phyloP scores from a whole-genome alignment of 1,140 invertebrate genomes.

The Brachystomella parvula region DNA sequence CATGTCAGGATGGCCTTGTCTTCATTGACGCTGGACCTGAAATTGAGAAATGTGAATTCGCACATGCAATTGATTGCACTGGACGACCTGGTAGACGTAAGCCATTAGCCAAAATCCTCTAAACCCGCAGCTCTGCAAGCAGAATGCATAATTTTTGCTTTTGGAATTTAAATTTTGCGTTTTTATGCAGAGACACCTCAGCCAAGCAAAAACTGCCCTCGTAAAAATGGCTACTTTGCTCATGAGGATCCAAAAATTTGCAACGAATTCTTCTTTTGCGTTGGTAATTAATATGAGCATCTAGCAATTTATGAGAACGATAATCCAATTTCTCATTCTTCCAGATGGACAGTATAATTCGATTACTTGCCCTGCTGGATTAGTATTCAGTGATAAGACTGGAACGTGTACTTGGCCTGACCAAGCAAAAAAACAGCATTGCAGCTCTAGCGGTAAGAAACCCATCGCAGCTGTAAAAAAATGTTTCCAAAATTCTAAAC shows the following conservation, averaged over 20 bases:
- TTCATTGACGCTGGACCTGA: conserved; percentile 75
- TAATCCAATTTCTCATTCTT: conserved; percentile 1
- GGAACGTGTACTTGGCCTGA: conserved; percentile 88
- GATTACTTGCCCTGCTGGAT: conserved; percentile 75
- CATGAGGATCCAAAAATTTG: conserved; percentile 71
- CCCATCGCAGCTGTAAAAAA: not conserved
- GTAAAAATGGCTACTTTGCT: conserved; percentile 79
- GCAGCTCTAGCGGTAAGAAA: conserved; percentile 59
- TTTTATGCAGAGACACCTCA: conserved; percentile 60
- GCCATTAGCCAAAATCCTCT: conserved; percentile 7
- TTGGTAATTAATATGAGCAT: conserved; percentile 46
- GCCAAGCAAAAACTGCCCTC: conserved; percentile 63
- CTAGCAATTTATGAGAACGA: not conserved
- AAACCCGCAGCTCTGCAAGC: too few species aligned
- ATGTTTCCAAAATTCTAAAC: not conserved
- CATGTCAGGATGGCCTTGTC: conserved; percentile 83
- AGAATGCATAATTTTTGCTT: not conserved
- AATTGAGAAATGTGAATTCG: conserved; percentile 71
- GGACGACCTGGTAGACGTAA: conserved; percentile 26
- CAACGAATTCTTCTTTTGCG: conserved; percentile 84
- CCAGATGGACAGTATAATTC: conserved; percentile 73
- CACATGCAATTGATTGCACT: conserved; percentile 32
- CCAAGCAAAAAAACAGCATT: conserved; percentile 75
- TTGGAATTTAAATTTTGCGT: conserved; percentile 25
- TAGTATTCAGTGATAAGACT: conserved; percentile 79